Evolutionary conservation across 2,113 vertebrate species (phyloP), one percentile per base, ranked within the genome.

Genomic region (Boulengeromyrus knoepffleri): DNA sequence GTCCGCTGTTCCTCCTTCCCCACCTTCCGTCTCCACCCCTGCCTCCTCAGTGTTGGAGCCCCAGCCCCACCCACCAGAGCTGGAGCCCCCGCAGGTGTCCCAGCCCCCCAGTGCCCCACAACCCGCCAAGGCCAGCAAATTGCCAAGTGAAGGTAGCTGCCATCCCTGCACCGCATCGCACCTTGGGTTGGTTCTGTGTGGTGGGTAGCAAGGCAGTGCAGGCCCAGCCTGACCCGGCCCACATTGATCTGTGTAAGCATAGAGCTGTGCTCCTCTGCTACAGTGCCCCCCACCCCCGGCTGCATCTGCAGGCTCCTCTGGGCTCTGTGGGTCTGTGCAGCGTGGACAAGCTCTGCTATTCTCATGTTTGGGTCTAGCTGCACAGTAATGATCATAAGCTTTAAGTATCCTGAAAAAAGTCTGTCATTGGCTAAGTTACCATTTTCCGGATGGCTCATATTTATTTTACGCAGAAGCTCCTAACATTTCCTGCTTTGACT

Each of bases 71-170:
- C 93, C 89, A 17, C 24, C 46, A 5, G 90, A 87, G 95, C 91
- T 89, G 94, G 95, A 93, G 90, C 89, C 90, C 53, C 6, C 94
- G 95, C 87, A 97, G 94, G 0, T 96, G 93, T 46, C 87, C 91
- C 95, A 97, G 94, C 0, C 96, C 94, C 91, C 92, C 94, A 93
- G 91, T 93, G 94, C 92, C 91, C 95, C 92, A 90, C 95, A 92
- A 89, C 90, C 94, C 53, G 89, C 93, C 47, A 95, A 95, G 91
- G 91, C 93, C 92, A 94, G 88, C 94, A 95, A 91, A 91, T 91
- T 92, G 88, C 74, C 93, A 90, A 92, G 91, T 91, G 95, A 96
- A 92, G 95, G 96, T 96, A 91, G 17, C 46, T 47, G 1, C 15
- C 2, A 15, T 42, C 62, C 77, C 36, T 9, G 90, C 91, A 91